phyloP scores from a whole-genome alignment of 2,888 invertebrate species.

The Cenopis cana region DNA sequence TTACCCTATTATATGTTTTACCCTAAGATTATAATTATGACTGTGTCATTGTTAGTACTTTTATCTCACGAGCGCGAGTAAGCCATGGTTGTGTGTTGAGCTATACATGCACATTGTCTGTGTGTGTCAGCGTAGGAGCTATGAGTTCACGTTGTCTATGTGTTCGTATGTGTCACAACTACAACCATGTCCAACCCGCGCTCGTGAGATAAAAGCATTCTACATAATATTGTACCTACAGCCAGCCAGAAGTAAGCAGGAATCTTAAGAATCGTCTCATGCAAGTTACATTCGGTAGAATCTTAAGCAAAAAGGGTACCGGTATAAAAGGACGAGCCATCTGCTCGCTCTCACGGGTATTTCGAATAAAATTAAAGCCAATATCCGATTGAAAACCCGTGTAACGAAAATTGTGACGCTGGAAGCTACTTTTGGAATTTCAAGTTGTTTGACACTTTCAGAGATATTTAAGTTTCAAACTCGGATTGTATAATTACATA shows the following conservation, averaged over 20 bases:
- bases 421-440: conserved; percentile 11
- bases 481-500: not conserved
- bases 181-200: no score
- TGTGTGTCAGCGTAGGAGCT: no score
- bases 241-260: not conserved
- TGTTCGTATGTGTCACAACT: no score
- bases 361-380: conserved; percentile 57
- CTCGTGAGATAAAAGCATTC: no score
- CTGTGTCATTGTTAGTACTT: no score
- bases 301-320: conserved; percentile 63
- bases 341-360: conserved; percentile 62
- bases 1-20: no score
- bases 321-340: conserved; percentile 48
- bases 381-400: conserved; percentile 60
- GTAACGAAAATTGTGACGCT: conserved; percentile 47
- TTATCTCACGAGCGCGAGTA: no score
- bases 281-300: conserved; percentile 64
- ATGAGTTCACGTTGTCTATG: no score
- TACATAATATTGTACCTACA: no score
- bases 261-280: conserved; percentile 55
- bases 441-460: not conserved
- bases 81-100: no score
- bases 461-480: not conserved
- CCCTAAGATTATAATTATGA: no score
- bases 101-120: no score